Percentiles rank a stretch among this genome's conserved stretches.
phyloP scores from a whole-genome alignment of 2,797 vertebrate species.

The Ammospiza maritima region DNA sequence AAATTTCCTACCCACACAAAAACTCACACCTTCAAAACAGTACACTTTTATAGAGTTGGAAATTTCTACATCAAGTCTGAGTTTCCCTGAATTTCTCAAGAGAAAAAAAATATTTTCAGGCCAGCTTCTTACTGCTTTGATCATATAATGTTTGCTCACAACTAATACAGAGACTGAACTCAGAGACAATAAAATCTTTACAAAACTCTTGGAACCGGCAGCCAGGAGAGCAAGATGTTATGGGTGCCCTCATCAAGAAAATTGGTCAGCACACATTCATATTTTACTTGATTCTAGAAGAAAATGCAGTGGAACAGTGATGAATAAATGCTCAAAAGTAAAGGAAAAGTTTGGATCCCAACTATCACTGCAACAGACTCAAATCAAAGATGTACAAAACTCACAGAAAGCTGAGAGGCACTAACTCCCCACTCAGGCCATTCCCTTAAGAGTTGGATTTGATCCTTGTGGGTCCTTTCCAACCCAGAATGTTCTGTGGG shows the following conservation, averaged over 20 bases:
- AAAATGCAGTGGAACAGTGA: neutral
- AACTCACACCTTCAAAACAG: neutral
- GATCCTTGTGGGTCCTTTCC: neutral
- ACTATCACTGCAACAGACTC: neutral
- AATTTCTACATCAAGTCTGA: neutral
- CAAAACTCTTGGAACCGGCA: neutral
- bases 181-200: neutral
- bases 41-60: rapidly evolving
- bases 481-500: neutral
- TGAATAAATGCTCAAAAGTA: neutral
- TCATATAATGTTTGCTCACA: neutral
- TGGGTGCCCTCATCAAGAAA: neutral
- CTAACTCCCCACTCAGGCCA: neutral
- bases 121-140: neutral
- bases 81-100: neutral
- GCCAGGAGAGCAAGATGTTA: neutral
- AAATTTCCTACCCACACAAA: neutral
- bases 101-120: neutral
- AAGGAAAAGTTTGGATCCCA: neutral
- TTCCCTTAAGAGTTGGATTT: neutral
- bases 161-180: neutral
- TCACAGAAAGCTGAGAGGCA: neutral
- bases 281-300: neutral
- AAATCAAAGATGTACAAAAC: neutral
- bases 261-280: neutral